phyloP scores from a whole-genome alignment of 2,888 invertebrate genomes.

The Synanthedon vespiformis region DNA sequence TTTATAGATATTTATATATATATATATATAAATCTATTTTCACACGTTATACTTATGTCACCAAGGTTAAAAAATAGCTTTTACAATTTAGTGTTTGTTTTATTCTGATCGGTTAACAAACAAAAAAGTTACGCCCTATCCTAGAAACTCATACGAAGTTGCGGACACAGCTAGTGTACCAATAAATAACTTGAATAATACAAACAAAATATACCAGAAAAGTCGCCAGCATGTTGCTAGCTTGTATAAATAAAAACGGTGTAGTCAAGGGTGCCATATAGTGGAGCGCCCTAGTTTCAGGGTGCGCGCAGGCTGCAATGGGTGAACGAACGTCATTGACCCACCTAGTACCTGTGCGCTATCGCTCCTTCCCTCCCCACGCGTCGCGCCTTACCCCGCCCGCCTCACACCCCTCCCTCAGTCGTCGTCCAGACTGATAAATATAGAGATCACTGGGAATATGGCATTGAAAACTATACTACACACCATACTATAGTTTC shows the following conservation, averaged over 20 bases:
- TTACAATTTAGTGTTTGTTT: no score
- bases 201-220: neutral
- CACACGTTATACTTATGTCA: no score
- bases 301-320: slow-evolving; percentile 39
- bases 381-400: slow-evolving; percentile 13
- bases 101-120: no score
- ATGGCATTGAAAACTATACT: slow-evolving; percentile 46
- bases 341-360: slow-evolving; percentile 46
- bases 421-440: slow-evolving; percentile 27
- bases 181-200: neutral
- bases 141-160: no score
- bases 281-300: slow-evolving; percentile 48
- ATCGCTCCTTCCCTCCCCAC: slow-evolving; percentile 2
- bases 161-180: no score
- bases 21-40: no score
- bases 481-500: neutral
- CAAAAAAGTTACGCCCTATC: no score
- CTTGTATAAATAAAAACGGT: neutral
- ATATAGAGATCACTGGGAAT: slow-evolving; percentile 47
- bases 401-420: slow-evolving; percentile 4
- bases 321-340: slow-evolving; percentile 61
- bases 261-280: slow-evolving; percentile 20
- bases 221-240: neutral
- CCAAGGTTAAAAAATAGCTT: no score
- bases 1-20: no score